Conservation (phyloP, 2,113 vertebrate genomes). For the Kryptolebias marmoratus region DNA sequence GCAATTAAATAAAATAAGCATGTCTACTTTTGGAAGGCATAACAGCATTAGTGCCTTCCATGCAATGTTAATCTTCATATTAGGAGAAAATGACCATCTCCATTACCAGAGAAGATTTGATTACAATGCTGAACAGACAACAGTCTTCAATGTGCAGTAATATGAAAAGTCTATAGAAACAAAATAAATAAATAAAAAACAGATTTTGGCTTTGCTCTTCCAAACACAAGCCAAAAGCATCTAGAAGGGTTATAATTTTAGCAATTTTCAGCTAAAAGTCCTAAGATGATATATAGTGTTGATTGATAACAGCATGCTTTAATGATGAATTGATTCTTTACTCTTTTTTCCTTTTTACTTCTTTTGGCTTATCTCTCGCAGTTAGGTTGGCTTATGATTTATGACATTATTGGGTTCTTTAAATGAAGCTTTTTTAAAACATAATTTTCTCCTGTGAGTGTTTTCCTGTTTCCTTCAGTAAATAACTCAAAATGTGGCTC, state of each 20-base stretch:
- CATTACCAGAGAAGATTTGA: constrained; percentile 69
- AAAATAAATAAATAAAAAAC: constrained; percentile 5
- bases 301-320: constrained; percentile 48
- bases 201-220: constrained; percentile 40
- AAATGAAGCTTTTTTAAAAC: constrained; percentile 20
- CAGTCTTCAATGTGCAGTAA: constrained; percentile 65
- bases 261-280: constrained; percentile 32
- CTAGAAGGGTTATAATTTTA: constrained; percentile 42
- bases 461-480: constrained; percentile 29
- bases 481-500: constrained; percentile 48
- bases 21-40: constrained; percentile 72
- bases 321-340: constrained; percentile 61
- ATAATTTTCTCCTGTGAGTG: constrained; percentile 7
- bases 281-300: constrained; percentile 53
- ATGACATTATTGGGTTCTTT: constrained; percentile 36
- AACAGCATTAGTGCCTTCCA: constrained; percentile 69
- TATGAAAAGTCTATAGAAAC: constrained; percentile 49
- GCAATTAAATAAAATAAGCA: constrained; percentile 73
- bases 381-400: constrained; percentile 53
- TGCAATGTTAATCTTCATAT: constrained; percentile 79
- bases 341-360: constrained; percentile 44
- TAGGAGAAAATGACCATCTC: constrained; percentile 59
- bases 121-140: constrained; percentile 64
- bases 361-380: constrained; percentile 1
- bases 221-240: constrained; percentile 36